Evolutionary conservation across 2,888 invertebrate genomes (phyloP), one percentile per base, ranked within the genome.

Genomic region (Diadromus collaris): DNA sequence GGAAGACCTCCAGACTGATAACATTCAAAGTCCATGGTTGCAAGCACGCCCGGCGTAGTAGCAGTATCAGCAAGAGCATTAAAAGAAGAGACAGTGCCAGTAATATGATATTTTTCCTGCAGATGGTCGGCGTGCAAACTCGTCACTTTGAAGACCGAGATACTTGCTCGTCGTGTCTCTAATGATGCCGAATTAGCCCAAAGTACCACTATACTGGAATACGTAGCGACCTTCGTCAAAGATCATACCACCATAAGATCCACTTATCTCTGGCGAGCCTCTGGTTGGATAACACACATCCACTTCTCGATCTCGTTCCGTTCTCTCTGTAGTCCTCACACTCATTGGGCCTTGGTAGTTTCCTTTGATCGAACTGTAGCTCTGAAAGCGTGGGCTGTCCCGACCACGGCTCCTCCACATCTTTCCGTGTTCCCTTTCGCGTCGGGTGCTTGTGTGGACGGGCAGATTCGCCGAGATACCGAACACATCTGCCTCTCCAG

Each of bases 321-420:
- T 44, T 44, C 51, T 27, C 56, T 38, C 13, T 27, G 16, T 56
- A 41, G n/a, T 13, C 19, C 51, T 41, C 41, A n/a, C n/a, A 38
- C 27, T 44, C n/a, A 27, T 16, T 21, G 19, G 13, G 34, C 19
- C 48, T 54, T 54, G 51, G 16, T 38, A 67, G 58, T 46, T 58
- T 76, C 29, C 54, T 54, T 69, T 34, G 41, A 46, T 68, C 63
- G 54, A 56, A 34, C 44, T 48, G 44, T 38, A 29, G 13, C 61
- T 21, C 16, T 21, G 44, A 75, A 69, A 41, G 69, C 63, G 68
- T 75, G 75, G 61, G 44, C 69, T 69, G 38, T 69, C 75, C 51
- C 48, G 38, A 58, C 60, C 63, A 29, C 32, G 29, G 19, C 13
- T 19, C 32, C 29, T 27, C n/a, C 32, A 56, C 10, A 27, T 32